Evolutionary conservation across 2,888 invertebrate species (phyloP).

Genomic region (Pristionchus fissidentatus): DNA sequence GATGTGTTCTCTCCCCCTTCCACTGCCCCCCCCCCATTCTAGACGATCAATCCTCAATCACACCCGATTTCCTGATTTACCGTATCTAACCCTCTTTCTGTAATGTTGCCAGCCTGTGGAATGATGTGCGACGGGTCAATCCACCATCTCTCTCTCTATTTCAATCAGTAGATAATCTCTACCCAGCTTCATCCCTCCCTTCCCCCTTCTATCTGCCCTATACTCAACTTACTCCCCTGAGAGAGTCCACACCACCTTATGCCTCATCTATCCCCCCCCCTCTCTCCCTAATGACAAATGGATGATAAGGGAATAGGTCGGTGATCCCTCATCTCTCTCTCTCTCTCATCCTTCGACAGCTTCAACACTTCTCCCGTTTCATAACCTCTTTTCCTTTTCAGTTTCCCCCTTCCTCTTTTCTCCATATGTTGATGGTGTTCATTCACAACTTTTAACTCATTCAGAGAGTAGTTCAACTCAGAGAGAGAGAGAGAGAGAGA

Average conservation of each 20-base stretch:
- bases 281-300: constrained; percentile 1
- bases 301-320: constrained; percentile 20
- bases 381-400: constrained; percentile 10
- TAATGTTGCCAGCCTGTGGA: no score
- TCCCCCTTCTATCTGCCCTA: no score
- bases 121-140: no score
- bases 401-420: background rate
- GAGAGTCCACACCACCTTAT: constrained; percentile 27
- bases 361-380: background rate
- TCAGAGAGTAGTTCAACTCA: background rate
- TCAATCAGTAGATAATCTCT: no score
- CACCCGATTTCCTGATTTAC: no score
- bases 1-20: no score
- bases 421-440: constrained; percentile 34
- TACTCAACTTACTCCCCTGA: no score
- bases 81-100: no score
- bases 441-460: background rate
- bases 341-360: background rate
- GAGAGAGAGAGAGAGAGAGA: background rate
- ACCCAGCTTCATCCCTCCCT: constrained; percentile 18
- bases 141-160: no score
- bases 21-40: no score
- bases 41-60: no score
- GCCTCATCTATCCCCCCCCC: background rate
- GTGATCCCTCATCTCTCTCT: constrained; percentile 36